These are phyloP conservation scores for Dreissena polymorpha DNA, from an alignment of 1,140 invertebrate species.

Conservation along the genomic window DNA sequence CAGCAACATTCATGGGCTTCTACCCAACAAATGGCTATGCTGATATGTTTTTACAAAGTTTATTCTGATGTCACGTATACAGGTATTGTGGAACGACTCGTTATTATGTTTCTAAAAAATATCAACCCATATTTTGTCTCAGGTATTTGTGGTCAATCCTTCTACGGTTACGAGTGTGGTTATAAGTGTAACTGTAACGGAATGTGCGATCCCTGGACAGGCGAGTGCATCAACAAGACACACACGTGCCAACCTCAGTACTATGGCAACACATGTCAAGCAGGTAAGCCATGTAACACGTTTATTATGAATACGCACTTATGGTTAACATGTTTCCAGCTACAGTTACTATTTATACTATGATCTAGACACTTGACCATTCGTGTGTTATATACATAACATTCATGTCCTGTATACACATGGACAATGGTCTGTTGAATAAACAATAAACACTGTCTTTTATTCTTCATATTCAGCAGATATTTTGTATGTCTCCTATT, in stretches of 20 bases:
- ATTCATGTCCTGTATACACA: not conserved
- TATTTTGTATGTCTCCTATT: not conserved
- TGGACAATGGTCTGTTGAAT: too few relatives aligned
- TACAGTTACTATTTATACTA: not conserved
- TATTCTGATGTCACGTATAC: too few relatives aligned
- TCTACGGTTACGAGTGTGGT: conserved; percentile 39
- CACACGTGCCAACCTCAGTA: conserved; percentile 14
- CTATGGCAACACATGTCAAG: conserved; percentile 40
- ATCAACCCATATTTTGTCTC: not conserved
- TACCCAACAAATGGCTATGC: too few relatives aligned
- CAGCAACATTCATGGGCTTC: too few relatives aligned
- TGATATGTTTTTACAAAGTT: too few relatives aligned
- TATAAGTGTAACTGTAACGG: conserved; percentile 39
- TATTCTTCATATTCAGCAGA: not conserved
- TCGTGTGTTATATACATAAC: too few relatives aligned
- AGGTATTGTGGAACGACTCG: too few relatives aligned
- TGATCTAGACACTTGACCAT: not conserved
- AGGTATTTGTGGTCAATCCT: conserved; percentile 23
- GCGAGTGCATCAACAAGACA: conserved; percentile 4
- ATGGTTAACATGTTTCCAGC: not conserved
- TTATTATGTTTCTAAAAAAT: too few relatives aligned
- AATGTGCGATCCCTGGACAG: conserved; percentile 39
- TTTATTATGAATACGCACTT: not conserved
- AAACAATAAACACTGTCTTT: too few relatives aligned
- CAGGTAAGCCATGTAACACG: conserved; percentile 9